Conservation (phyloP, 1,140 invertebrate species). For the Lepidurus packardi region DNA sequence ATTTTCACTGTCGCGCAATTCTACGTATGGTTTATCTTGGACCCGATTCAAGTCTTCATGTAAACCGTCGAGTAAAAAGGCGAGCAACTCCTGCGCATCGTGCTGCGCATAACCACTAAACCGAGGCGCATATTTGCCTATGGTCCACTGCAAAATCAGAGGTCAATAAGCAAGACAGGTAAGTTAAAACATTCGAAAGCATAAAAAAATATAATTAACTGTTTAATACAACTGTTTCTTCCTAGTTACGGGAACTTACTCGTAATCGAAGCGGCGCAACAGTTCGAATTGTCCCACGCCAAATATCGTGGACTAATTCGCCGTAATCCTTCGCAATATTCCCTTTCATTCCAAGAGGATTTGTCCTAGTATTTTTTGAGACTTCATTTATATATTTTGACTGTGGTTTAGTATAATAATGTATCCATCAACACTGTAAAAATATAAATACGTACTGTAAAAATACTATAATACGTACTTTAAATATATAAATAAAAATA, state of each 20-base stretch:
- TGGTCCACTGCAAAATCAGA: slow-evolving; percentile 58
- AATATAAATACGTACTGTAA: too few species aligned
- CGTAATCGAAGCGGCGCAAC: slow-evolving; percentile 76
- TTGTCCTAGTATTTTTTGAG: slow-evolving; percentile 48
- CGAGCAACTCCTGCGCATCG: slow-evolving; percentile 81
- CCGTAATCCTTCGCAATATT: slow-evolving; percentile 75
- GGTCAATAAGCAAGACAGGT: neutral
- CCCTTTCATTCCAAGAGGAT: slow-evolving; percentile 77
- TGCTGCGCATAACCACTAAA: slow-evolving; percentile 83
- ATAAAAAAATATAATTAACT: slow-evolving; percentile 26
- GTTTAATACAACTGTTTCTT: neutral
- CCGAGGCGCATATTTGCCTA: slow-evolving; percentile 72
- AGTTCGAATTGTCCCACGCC: slow-evolving; percentile 71
- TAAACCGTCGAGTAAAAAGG: slow-evolving; percentile 78
- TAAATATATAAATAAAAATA: neutral
- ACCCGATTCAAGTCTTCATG: slow-evolving; percentile 84
- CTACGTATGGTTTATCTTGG: slow-evolving; percentile 59
- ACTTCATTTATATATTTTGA: slow-evolving; percentile 29
- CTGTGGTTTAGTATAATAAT: neutral
- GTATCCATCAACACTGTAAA: neutral
- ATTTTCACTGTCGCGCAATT: slow-evolving; percentile 69
- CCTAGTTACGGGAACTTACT: slow-evolving; percentile 43
- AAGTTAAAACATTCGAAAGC: neutral
- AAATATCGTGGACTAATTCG: slow-evolving; percentile 76
- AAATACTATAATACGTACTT: too few species aligned